phyloP scores from a whole-genome alignment of 2,797 vertebrate species.

The Gorsachius magnificus region DNA sequence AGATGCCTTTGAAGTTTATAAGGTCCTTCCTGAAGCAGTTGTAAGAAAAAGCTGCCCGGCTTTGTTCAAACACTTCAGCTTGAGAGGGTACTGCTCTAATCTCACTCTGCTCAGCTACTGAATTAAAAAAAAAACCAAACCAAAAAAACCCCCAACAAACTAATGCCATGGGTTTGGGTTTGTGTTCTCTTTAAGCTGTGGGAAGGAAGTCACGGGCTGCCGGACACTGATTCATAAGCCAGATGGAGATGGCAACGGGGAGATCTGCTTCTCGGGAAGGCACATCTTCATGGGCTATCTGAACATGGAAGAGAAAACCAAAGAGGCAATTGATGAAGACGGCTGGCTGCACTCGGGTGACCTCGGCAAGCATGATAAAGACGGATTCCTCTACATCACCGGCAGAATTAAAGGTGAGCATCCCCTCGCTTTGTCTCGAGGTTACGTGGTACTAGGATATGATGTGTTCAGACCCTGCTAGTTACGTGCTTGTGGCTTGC shows the following conservation, averaged over 20 bases:
- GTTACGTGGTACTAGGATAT: fast-evolving
- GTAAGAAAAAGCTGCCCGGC: not conserved
- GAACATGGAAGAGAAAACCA: constrained; percentile 84
- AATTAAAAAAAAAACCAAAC: not conserved
- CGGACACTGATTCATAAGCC: constrained; percentile 81
- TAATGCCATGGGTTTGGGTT: not conserved
- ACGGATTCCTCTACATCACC: constrained; percentile 90
- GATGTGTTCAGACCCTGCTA: fast-evolving
- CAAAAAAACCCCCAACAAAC: not conserved
- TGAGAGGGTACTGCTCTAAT: not conserved
- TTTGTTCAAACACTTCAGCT: not conserved
- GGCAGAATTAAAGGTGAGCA: constrained; percentile 91
- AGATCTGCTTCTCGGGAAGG: constrained; percentile 92
- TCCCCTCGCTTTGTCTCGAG: not conserved
- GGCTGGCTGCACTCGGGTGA: constrained; percentile 96
- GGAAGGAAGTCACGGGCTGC: constrained; percentile 83
- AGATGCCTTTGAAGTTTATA: not conserved
- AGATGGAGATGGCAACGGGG: constrained; percentile 80
- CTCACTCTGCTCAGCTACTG: not conserved
- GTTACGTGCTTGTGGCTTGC: not conserved
- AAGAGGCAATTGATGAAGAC: constrained; percentile 82
- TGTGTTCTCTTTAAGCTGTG: constrained; percentile 78
- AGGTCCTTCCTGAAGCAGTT: not conserved
- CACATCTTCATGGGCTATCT: constrained; percentile 99
- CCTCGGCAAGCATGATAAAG: constrained; percentile 83